These are phyloP conservation scores for Conchocele bisecta DNA, from an alignment of 2,888 invertebrate genomes.

Conservation along the genomic window DNA sequence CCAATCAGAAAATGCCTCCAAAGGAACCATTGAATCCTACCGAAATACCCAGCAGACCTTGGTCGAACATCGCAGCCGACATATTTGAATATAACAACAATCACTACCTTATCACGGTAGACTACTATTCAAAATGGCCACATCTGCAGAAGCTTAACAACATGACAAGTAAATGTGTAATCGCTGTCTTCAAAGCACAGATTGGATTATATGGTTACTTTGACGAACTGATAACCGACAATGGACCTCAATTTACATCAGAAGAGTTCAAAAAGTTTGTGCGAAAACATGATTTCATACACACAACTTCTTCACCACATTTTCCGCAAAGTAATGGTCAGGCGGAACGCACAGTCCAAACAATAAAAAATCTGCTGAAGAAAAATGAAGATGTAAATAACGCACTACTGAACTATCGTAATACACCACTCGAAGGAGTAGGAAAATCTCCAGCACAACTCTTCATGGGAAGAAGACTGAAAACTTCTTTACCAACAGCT, in stretches of 20 bases:
- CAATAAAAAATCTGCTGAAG: slow-evolving; percentile 29
- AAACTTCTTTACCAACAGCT: slow-evolving; percentile 39
- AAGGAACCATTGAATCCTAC: slow-evolving; percentile 26
- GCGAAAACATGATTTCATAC: slow-evolving; percentile 15
- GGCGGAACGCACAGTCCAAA: slow-evolving; percentile 33
- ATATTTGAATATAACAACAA: slow-evolving; percentile 23
- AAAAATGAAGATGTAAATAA: slow-evolving; percentile 29
- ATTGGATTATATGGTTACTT: slow-evolving; percentile 7
- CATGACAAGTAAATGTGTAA: slow-evolving; percentile 8
- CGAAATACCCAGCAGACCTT: slow-evolving; percentile 6
- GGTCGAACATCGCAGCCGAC: slow-evolving; percentile 22
- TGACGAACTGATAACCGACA: slow-evolving; percentile 4
- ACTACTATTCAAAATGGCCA: slow-evolving; percentile 5
- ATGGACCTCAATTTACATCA: slow-evolving; percentile 1
- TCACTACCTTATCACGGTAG: background rate
- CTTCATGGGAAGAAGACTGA: slow-evolving; percentile 37
- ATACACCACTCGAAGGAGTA: slow-evolving; percentile 21
- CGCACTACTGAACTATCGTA: slow-evolving; percentile 25
- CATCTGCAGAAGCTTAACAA: background rate
- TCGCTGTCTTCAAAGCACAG: background rate
- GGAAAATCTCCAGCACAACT: slow-evolving; percentile 39
- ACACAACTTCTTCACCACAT: slow-evolving; percentile 14
- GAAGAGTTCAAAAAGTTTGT: slow-evolving; percentile 11
- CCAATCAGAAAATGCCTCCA: slow-evolving; percentile 2
- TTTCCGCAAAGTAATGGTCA: slow-evolving; percentile 13